Evolutionary conservation across 2,113 vertebrate genomes (phyloP).

Genomic region (Lepisosteus oculatus): DNA sequence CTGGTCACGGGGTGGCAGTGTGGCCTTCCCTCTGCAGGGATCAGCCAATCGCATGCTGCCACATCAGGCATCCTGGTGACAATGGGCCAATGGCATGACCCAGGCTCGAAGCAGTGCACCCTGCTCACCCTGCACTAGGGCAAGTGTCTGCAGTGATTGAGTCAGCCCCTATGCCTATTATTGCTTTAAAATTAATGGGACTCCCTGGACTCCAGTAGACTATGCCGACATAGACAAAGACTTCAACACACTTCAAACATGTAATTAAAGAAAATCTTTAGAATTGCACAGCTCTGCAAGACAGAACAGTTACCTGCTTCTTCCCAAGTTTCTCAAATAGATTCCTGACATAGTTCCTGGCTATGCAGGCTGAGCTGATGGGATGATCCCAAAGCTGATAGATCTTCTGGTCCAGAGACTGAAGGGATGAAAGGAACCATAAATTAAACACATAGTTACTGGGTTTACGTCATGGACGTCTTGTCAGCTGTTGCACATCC

Average conservation of each 20-base stretch:
- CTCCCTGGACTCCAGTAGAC: too few relatives aligned
- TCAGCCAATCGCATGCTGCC: too few relatives aligned
- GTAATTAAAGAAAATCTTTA: conserved; percentile 8
- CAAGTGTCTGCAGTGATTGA: too few relatives aligned
- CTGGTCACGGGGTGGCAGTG: too few relatives aligned
- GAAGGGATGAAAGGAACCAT: conserved; percentile 31
- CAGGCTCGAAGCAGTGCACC: too few relatives aligned
- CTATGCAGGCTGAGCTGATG: conserved; percentile 74
- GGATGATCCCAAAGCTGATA: conserved; percentile 84
- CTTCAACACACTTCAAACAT: neutral
- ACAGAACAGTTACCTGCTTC: conserved; percentile 59
- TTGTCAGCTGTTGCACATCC: too few relatives aligned
- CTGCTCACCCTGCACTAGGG: too few relatives aligned
- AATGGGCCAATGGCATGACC: too few relatives aligned
- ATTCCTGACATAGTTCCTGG: conserved; percentile 73
- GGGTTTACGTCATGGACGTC: neutral
- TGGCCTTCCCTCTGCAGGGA: too few relatives aligned
- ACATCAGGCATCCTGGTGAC: too few relatives aligned
- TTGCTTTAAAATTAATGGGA: too few relatives aligned
- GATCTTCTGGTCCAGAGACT: conserved; percentile 75
- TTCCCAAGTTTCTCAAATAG: conserved; percentile 68
- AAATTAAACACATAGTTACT: conserved; percentile 1
- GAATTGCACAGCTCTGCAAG: neutral
- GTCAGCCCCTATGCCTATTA: too few relatives aligned
- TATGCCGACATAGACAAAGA: conserved; percentile 14